Conservation (phyloP, 2,113 vertebrate species). For the Prolemur simus region DNA sequence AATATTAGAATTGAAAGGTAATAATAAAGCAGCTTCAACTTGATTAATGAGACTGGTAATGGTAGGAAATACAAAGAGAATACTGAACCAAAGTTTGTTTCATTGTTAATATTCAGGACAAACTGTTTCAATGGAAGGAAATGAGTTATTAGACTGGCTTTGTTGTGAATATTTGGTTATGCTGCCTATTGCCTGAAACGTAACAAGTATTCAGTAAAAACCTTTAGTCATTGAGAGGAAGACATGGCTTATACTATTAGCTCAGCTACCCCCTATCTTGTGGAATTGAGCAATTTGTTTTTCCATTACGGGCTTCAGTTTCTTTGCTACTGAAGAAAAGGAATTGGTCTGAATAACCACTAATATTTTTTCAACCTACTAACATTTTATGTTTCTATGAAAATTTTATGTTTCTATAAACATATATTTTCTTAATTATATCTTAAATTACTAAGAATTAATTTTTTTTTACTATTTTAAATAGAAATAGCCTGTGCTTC, state of each 20-base stretch:
- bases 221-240: neutral
- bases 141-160: neutral
- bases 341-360: neutral
- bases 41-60: neutral
- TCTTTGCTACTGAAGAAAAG: neutral
- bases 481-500: neutral
- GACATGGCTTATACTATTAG: neutral
- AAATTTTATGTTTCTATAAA: neutral
- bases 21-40: neutral
- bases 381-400: neutral
- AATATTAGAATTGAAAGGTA: neutral
- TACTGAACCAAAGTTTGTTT: neutral
- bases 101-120: neutral
- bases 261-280: neutral
- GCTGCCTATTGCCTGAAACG: neutral
- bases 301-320: neutral
- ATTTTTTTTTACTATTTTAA: neutral
- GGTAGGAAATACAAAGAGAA: neutral
- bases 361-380: neutral
- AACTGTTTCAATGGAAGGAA: accelerated
- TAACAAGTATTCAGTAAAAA: neutral
- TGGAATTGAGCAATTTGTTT: neutral
- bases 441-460: neutral
- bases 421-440: neutral
- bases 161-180: neutral